Percentiles rank a stretch among this genome's conserved stretches.
phyloP scores from a whole-genome alignment of 2,113 vertebrate species.

The Hemiprocne comata region DNA sequence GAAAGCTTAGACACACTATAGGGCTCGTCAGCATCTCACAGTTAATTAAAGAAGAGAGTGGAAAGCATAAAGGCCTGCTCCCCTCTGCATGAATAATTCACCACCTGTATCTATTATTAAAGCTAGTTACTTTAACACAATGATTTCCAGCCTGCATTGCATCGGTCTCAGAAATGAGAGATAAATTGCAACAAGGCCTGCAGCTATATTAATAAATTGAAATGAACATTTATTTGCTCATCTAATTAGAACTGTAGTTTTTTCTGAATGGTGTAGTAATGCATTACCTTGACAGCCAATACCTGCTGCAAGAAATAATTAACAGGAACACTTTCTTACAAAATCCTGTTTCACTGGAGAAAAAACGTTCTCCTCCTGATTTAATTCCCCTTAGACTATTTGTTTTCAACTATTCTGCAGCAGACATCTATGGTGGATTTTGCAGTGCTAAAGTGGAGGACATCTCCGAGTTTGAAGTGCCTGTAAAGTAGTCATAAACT shows the following conservation, averaged over 20 bases:
- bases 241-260: constrained; percentile 80
- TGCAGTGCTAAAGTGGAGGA: background rate
- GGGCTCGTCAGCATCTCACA: constrained; percentile 68
- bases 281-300: constrained; percentile 68
- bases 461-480: background rate
- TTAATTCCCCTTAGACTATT: constrained; percentile 24
- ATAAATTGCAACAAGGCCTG: constrained; percentile 80
- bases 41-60: constrained; percentile 81
- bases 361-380: constrained; percentile 3
- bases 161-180: constrained; percentile 77
- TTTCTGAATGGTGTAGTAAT: constrained; percentile 72
- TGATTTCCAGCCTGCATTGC: constrained; percentile 72
- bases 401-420: background rate
- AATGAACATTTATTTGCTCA: constrained; percentile 84
- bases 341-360: constrained; percentile 44
- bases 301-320: constrained; percentile 71
- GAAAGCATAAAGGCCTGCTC: constrained; percentile 73
- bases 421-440: background rate
- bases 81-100: constrained; percentile 83
- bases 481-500: constrained; percentile 8
- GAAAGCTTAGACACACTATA: constrained; percentile 56
- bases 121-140: constrained; percentile 76
- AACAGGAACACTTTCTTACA: constrained; percentile 44
- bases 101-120: constrained; percentile 79
- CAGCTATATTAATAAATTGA: constrained; percentile 85